phyloP scores from a whole-genome alignment of 2,888 invertebrate genomes.

The Ypsolopha sequella region DNA sequence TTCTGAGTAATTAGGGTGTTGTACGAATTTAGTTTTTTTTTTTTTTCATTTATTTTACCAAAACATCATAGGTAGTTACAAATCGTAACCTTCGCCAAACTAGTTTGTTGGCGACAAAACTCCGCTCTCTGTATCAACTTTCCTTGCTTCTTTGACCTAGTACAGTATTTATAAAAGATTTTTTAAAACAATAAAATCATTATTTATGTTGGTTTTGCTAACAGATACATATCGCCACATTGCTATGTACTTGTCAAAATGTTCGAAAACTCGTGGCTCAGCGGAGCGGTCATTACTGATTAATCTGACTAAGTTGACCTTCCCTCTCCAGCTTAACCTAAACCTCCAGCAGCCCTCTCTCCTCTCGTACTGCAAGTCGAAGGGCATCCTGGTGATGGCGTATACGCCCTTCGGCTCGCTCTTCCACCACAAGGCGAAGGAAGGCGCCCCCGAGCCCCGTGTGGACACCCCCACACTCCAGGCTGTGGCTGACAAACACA shows the following conservation, averaged over 20 bases:
- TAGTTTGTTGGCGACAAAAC: no score
- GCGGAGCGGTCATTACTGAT: neutral
- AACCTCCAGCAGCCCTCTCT: constrained; percentile 68
- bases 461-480: constrained; percentile 62
- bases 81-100: no score
- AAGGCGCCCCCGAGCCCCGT: constrained; percentile 63
- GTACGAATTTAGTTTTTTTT: no score
- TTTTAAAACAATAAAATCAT: neutral
- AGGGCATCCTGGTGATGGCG: constrained; percentile 70
- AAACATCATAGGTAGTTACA: no score
- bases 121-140: neutral
- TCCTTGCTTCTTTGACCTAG: neutral
- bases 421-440: constrained; percentile 46
- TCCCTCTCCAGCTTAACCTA: constrained; percentile 56
- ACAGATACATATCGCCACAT: neutral
- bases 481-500: constrained; percentile 72
- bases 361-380: constrained; percentile 71
- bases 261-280: neutral
- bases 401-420: constrained; percentile 77
- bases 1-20: no score
- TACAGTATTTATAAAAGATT: no score
- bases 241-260: neutral
- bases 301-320: neutral
- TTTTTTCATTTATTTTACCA: no score
- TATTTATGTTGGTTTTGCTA: neutral